Base-by-base conservation (phyloP, 2,797 vertebrate genomes). In the Macropodus opercularis region DNA sequence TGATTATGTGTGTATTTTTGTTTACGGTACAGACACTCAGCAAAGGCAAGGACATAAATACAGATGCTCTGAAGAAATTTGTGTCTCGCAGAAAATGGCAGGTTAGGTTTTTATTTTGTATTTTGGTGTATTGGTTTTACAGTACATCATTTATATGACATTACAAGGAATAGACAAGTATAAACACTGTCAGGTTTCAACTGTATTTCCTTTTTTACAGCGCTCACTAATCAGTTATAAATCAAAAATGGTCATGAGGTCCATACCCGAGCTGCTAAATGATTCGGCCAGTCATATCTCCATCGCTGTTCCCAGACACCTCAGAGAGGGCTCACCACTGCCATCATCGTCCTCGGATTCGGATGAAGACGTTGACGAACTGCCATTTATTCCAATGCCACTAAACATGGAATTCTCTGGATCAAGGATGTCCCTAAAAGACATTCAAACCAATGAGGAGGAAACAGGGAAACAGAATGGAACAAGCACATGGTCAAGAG, bases 201-300 rank as follows among this genome's bases (percentile, higher is more conserved):
- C 3, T 19, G 10, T 57, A 8, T 61, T 58, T 72, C 3, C 6
- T 17, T 6, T 52, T 73, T 88, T 78, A 44, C 63, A 99, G 98
- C 94, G 96, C 52, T 99, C 97, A 0, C 92, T 98, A 58, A 96
- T 98, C 90, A 97, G 93, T 90, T 98, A 98, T 85, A 99, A 98
- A 84, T 99, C 97, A 70, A 97, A 98, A 81, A 96, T 99, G 95
- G 94, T 97, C 61, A 93, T 98, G 90, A 93, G 96, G 54, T 95
- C 97, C 0, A 96, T 99, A 78, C 95, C 95, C 0, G 96, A 98
- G 79, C 84, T 99, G 65, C 86, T 99, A 57, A 94, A 96, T 55
- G 96, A 98, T 63, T 94, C 94, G 0, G 94, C 94, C 12, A 96
- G 92, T 80, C 95, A 96, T 62, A 93, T 96, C 61, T 98, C 96